Percentiles rank a stretch among this genome's conserved stretches.
Evolutionary conservation across 2,888 invertebrate species (phyloP).

Genomic region (Helobdella robusta): DNA sequence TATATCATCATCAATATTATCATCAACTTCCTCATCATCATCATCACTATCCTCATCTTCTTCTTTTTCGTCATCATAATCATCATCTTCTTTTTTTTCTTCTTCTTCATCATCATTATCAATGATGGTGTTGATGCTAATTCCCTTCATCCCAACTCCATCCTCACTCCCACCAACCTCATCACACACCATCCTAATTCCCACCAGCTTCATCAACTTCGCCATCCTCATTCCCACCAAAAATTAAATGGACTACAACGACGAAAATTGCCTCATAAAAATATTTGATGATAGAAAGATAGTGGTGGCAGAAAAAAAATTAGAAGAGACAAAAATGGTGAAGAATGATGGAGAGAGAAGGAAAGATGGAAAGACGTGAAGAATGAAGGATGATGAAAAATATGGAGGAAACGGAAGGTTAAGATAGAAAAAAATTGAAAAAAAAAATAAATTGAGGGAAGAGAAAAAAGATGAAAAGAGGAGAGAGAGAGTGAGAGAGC

Average conservation of each 20-base stretch:
- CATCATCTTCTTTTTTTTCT: too few species aligned
- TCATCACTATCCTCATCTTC: too few species aligned
- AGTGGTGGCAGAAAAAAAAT: background rate
- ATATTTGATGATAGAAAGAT: background rate
- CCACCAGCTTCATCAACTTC: too few species aligned
- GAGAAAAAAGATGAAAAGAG: background rate
- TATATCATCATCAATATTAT: too few species aligned
- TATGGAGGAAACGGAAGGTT: background rate
- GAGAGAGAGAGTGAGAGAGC: constrained; percentile 1
- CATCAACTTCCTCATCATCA: too few species aligned
- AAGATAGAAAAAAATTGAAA: too few species aligned
- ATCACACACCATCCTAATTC: too few species aligned
- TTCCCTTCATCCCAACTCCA: too few species aligned
- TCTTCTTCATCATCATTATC: too few species aligned
- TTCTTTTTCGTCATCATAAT: too few species aligned
- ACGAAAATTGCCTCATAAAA: background rate
- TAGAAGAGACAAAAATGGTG: background rate
- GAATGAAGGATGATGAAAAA: background rate
- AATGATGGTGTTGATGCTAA: too few species aligned
- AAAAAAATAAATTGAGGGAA: background rate
- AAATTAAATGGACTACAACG: background rate
- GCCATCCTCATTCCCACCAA: background rate
- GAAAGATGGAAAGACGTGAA: background rate
- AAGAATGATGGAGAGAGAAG: background rate
- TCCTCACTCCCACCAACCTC: too few species aligned